Conservation (phyloP, 2,888 invertebrate species). For the Pristionchus maxplancki region DNA sequence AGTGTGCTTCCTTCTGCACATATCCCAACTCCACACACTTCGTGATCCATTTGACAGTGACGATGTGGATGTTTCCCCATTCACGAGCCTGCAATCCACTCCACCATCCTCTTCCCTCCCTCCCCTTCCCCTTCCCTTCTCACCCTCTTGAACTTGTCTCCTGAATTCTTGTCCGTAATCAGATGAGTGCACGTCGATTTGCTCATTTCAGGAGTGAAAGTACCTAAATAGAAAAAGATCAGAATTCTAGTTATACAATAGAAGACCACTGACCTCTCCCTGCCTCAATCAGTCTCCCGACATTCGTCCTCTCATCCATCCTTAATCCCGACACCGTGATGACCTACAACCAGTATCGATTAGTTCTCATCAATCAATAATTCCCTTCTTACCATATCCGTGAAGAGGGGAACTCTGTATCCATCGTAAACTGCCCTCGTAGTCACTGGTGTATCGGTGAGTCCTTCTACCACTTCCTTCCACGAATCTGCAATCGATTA, state of each 20-base stretch:
- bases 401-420: conserved; percentile 57
- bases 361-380: not conserved
- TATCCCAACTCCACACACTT: conserved; percentile 62
- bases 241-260: no score
- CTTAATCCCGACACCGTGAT: conserved; percentile 64
- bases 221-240: conserved; percentile 28
- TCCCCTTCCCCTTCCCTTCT: not conserved
- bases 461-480: not conserved
- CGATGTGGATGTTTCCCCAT: conserved; percentile 68
- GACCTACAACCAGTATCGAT: conserved; percentile 53
- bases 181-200: conserved; percentile 65
- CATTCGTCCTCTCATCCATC: conserved; percentile 58
- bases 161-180: conserved; percentile 61
- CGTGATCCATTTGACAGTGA: conserved; percentile 64
- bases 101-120: not conserved
- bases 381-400: conserved; percentile 53
- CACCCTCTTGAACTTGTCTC: conserved; percentile 64
- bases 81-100: conserved; percentile 58
- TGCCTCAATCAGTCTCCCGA: conserved; percentile 61
- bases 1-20: conserved; percentile 54
- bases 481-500: conserved; percentile 24
- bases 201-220: conserved; percentile 64
- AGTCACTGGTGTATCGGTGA: not conserved
- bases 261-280: no score
- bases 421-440: not conserved